Base-by-base conservation (phyloP, 2,888 invertebrate genomes). In the Acanthococcus lagerstroemiae region DNA sequence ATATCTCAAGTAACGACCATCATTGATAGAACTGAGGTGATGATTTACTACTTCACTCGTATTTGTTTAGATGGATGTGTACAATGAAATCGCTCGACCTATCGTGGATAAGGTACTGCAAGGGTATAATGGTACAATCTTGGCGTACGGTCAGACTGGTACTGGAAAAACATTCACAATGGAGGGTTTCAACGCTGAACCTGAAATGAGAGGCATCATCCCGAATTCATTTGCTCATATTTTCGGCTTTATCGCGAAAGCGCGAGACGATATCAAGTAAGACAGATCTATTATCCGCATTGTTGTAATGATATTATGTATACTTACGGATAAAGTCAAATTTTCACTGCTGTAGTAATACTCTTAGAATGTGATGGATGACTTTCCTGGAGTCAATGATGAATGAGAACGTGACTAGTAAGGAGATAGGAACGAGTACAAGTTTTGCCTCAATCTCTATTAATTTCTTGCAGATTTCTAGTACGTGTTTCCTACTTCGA, bases 131-230 rank as follows among this genome's bases (percentile, higher is more conserved):
- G 97, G 96, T 69, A 89, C 88, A 0, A 90, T 92, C 71, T 84
- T 91, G 76, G 91, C 91, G 0, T 92, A 92, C 73, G 91, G 91
- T 0, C 91, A 91, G 79, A 91, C 91, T 0, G 97, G 99, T 19
- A 99, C 97, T 0, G 99, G 99, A 7, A 99, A 99, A 80, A 99
- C 99, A 0, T 97, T 88, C 77, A 99, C 99, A 0, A 97, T 99
- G 97, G 91, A 95, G 1, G 99, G 99, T 0, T 84, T 87, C 68
- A 83, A 90, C 70, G 82, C 87, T 1, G 87, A 88, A 15, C 90
- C 94, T 0, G 95, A 96, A 73, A 81, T 91, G 7, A 83, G 91
- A 68, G 99, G 99, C 52, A 95, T 99, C 72, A 97, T 97, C 73
- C 97, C 97, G 0, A 97, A 99, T 78, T 95, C 95, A 0, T 99